Evolutionary conservation across 2,888 invertebrate species (phyloP), one percentile per base, ranked within the genome.

Genomic region (Parnassius glacialis): DNA sequence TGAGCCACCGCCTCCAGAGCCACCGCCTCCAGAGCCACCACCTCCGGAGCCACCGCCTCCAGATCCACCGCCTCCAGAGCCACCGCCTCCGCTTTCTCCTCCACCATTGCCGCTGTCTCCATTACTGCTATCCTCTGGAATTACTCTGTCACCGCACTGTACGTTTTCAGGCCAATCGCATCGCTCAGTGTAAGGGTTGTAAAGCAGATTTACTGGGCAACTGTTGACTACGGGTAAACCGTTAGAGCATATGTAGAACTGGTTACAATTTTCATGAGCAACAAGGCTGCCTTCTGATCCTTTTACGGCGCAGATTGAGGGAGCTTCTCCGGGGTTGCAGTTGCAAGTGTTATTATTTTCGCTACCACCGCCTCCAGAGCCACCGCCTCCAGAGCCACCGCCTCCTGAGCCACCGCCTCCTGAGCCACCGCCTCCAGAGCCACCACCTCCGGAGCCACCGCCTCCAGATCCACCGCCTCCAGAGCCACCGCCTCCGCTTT

Each of bases 191-290:
- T 63, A 57, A 3, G 77, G 76, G 53, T 79, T 73, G 59, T 71
- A 79, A 0, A 75, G 41, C 1, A 76, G 65, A 54, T 69, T 64
- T 5, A 13, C 56, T 1, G 67, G 64, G 55, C 79, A 79, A 5
- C 13, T 57, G 1, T 67, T 2, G 0, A 68, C 56, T 1, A 76
- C 66, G 1, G 77, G 74, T 9, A 44, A 41, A 0, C 76, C 75
- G 11, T 66, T 50, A 10, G 47, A 44, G 59, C 80, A 80, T 50
- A 67, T 67, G 25, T 76, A 79, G 60, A 69, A 80, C 34, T 74
- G 64, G 42, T 74, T 67, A 55, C 75, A 77, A 51, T 74, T 71
- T 62, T 76, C 74, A 42, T 79, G 77, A 25, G 77, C 75, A 7
- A 78, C 63, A 3, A 74, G 64, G 25, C 69, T 60, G 7, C 71